Evolutionary conservation across 2,797 vertebrate species (phyloP).

Genomic region (Darevskia nairensis): DNA sequence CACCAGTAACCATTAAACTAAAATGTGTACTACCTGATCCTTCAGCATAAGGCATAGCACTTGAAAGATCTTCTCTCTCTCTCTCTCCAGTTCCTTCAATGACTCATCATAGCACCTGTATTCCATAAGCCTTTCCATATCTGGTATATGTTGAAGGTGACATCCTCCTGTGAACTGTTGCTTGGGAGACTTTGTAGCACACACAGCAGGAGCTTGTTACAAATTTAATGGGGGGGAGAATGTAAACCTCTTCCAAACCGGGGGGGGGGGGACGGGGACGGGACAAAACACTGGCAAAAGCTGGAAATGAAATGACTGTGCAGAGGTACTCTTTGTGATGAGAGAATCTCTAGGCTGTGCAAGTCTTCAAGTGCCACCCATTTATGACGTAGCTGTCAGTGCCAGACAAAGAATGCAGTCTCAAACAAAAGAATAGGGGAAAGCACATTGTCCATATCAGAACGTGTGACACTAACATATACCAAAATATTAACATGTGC

Average conservation of each 20-base stretch:
- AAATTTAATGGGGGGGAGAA: conserved; percentile 2
- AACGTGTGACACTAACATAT: conserved; percentile 40
- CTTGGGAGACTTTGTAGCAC: conserved; percentile 23
- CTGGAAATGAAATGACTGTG: neutral
- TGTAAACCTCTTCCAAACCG: conserved; percentile 47
- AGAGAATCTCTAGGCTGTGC: neutral
- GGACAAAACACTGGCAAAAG: neutral
- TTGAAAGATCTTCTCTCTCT: conserved; percentile 23
- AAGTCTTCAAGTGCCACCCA: conserved; percentile 32
- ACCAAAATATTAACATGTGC: conserved; percentile 35
- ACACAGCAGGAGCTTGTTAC: neutral
- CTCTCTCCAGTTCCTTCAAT: conserved; percentile 1
- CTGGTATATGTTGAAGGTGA: conserved; percentile 1
- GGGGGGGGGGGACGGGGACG: neutral
- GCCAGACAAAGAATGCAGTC: conserved; percentile 10
- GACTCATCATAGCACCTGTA: conserved; percentile 33
- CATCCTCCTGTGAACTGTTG: conserved; percentile 2
- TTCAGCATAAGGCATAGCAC: conserved; percentile 37
- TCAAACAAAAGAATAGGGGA: conserved; percentile 28
- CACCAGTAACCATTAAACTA: conserved; percentile 21
- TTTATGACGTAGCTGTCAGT: conserved; percentile 39
- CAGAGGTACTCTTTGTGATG: conserved; percentile 25
- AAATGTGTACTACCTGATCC: conserved; percentile 63
- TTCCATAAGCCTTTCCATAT: conserved; percentile 37
- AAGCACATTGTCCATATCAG: conserved; percentile 20